These are phyloP conservation scores for Amblyopsis hoosieri DNA, from an alignment of 2,797 vertebrate genomes.

Conservation along the genomic window DNA sequence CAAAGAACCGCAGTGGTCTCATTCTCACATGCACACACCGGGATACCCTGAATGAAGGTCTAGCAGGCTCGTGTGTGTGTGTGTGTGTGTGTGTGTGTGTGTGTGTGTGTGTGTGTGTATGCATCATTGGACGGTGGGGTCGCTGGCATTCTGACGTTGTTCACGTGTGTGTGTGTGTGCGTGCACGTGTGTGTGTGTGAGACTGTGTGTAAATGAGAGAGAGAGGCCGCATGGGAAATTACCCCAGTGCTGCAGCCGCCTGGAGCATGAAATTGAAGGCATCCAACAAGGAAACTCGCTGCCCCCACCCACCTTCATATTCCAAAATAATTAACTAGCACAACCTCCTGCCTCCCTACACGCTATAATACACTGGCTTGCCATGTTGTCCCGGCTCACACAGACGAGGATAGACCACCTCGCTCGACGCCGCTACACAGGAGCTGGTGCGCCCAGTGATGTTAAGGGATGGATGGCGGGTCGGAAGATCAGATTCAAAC, in stretches of 20 bases:
- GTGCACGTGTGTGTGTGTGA: conserved; percentile 4
- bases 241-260: conserved; percentile 57
- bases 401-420: conserved; percentile 19
- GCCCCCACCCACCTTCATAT: conserved; percentile 69
- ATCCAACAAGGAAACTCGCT: conserved; percentile 68
- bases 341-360: conserved; percentile 47
- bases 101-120: conserved; percentile 8
- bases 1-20: not conserved
- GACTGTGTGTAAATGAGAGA: not conserved
- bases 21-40: conserved; percentile 8
- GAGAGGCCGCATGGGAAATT: conserved; percentile 78
- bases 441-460: conserved; percentile 37
- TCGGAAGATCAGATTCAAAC: not conserved
- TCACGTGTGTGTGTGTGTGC: conserved; percentile 13
- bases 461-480: not conserved
- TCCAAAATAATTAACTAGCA: conserved; percentile 77
- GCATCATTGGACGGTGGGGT: conserved; percentile 26
- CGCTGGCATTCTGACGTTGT: conserved; percentile 26
- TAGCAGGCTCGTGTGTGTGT: not conserved
- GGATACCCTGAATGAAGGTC: conserved; percentile 8
- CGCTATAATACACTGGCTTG: conserved; percentile 51
- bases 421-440: not conserved
- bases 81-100: conserved; percentile 8
- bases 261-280: conserved; percentile 85
- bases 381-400: conserved; percentile 45